phyloP scores from a whole-genome alignment of 1,140 invertebrate genomes.

The Drosophila varians region DNA sequence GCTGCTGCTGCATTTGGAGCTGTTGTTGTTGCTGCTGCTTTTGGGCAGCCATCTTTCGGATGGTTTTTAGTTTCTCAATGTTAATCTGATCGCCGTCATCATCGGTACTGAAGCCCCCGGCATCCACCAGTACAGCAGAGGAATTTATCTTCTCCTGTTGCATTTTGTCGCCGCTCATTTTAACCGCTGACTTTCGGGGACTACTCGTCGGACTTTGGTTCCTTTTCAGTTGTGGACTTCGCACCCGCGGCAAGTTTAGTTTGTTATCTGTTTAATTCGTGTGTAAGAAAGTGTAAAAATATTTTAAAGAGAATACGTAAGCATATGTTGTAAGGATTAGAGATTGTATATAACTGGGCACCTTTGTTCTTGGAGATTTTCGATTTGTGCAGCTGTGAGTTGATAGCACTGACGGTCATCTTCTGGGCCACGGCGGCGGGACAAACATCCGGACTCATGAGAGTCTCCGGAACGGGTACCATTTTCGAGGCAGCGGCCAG shows the following conservation, averaged over 20 bases:
- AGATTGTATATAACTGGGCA: slow-evolving; percentile 18
- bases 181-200: slow-evolving; percentile 52
- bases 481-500: slow-evolving; percentile 92
- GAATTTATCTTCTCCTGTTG: slow-evolving; percentile 33
- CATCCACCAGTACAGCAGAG: slow-evolving; percentile 26
- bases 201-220: slow-evolving; percentile 70
- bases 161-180: slow-evolving; percentile 16
- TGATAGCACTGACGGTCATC: slow-evolving; percentile 65
- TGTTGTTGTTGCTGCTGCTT: slow-evolving; percentile 56
- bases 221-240: slow-evolving; percentile 71
- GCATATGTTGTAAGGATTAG: not conserved
- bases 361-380: slow-evolving; percentile 82
- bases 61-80: slow-evolving; percentile 83
- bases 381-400: slow-evolving; percentile 69
- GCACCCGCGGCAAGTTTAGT: slow-evolving; percentile 74
- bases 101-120: slow-evolving; percentile 68
- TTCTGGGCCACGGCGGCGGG: slow-evolving; percentile 83
- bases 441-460: slow-evolving; percentile 92
- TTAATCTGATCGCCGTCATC: slow-evolving; percentile 83
- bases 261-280: slow-evolving; percentile 65
- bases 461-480: slow-evolving; percentile 92
- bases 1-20: slow-evolving; percentile 48
- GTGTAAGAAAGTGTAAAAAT: slow-evolving; percentile 9
- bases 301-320: not conserved
- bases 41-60: slow-evolving; percentile 83